phyloP scores from a whole-genome alignment of 2,888 invertebrate genomes.

The Coenonympha glycerion region DNA sequence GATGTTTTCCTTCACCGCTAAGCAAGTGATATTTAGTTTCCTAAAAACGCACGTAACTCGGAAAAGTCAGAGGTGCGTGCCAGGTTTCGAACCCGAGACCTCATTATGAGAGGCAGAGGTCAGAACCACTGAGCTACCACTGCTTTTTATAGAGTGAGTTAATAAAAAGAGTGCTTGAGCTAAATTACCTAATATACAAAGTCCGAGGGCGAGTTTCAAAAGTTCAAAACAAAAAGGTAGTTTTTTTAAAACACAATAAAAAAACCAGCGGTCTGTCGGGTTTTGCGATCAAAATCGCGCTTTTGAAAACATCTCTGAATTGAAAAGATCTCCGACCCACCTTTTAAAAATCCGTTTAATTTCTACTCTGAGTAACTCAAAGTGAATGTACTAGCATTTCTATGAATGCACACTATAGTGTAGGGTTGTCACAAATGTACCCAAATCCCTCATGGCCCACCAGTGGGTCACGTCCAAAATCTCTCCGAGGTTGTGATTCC shows the following conservation, averaged over 20 bases:
- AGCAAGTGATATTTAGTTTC: no score
- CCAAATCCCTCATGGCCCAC: no score
- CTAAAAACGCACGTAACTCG: no score
- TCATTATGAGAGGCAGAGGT: no score
- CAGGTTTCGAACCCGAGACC: no score
- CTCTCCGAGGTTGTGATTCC: no score
- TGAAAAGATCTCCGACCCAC: constrained; percentile 14
- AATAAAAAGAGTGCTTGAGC: constrained; percentile 5
- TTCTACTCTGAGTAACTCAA: constrained; percentile 11
- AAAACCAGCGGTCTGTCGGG: not conserved
- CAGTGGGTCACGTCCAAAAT: no score
- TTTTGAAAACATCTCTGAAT: constrained; percentile 10
- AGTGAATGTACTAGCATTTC: constrained; percentile 22
- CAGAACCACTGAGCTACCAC: no score
- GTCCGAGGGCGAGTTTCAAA: not conserved
- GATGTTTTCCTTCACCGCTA: no score
- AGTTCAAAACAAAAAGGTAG: not conserved
- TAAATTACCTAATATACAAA: constrained; percentile 8
- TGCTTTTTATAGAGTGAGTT: no score
- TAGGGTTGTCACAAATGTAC: not conserved
- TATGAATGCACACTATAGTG: constrained; percentile 17
- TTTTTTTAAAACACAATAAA: not conserved
- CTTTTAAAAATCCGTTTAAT: constrained; percentile 17
- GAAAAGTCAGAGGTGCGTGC: no score
- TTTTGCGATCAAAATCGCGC: constrained; percentile 2